Conservation (phyloP, 2,888 invertebrate genomes). For the Tineola bisselliella region DNA sequence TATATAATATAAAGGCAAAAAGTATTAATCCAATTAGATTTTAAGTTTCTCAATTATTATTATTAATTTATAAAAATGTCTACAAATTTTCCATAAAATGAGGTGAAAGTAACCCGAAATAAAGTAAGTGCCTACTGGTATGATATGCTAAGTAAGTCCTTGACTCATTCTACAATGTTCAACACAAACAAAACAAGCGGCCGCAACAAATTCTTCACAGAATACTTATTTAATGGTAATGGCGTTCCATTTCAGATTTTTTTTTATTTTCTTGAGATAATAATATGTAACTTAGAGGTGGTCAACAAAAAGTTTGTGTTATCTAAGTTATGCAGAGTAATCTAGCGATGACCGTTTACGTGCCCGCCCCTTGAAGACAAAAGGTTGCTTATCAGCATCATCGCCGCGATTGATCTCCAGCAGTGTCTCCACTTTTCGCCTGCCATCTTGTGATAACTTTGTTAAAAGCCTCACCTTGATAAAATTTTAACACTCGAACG, state of each 20-base stretch:
- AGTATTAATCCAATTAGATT: too few species aligned
- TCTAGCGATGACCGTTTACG: constrained; percentile 28
- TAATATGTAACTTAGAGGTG: constrained; percentile 16
- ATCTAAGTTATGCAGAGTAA: constrained; percentile 30
- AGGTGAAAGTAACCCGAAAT: not conserved
- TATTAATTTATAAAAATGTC: too few species aligned
- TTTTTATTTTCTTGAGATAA: constrained; percentile 7
- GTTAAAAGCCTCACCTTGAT: constrained; percentile 24
- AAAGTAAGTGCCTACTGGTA: not conserved
- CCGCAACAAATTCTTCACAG: constrained; percentile 6
- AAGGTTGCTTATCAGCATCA: constrained; percentile 8
- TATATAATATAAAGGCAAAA: too few species aligned
- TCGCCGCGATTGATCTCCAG: constrained; percentile 17
- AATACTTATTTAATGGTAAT: constrained; percentile 11
- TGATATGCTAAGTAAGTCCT: not conserved
- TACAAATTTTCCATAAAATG: not conserved
- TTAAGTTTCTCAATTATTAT: too few species aligned
- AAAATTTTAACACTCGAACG: constrained; percentile 51
- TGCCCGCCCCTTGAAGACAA: constrained; percentile 18
- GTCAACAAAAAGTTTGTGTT: constrained; percentile 22
- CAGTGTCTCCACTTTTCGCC: constrained; percentile 27
- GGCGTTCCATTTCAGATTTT: constrained; percentile 11
- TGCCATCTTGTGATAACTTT: constrained; percentile 36
- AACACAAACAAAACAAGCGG: constrained; percentile 10
- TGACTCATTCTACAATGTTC: constrained; percentile 2